A percentile compares a stretch with the other conserved stretches of the same genome.
Evolutionary conservation across 1,140 invertebrate species (phyloP).

Genomic region (Drosophila mayri): DNA sequence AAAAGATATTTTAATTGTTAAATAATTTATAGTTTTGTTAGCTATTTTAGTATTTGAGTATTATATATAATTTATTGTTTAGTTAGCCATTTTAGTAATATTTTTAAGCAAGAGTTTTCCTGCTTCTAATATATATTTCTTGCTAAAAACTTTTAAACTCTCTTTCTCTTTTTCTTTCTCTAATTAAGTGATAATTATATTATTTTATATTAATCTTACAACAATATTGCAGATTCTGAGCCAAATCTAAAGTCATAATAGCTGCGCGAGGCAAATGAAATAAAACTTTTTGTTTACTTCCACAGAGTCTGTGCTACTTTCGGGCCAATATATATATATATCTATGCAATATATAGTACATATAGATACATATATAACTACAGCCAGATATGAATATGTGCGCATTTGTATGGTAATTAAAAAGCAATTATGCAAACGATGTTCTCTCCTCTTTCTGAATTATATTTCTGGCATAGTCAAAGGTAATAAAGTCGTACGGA

Average conservation of each 20-base stretch:
- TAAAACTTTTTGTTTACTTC: conserved; percentile 59
- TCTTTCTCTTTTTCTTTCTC: too few relatives aligned
- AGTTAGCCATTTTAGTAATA: background rate
- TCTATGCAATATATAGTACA: background rate
- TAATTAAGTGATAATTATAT: conserved; percentile 3
- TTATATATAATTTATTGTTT: too few relatives aligned
- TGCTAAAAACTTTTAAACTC: background rate
- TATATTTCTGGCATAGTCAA: conserved; percentile 37
- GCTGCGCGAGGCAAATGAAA: conserved; percentile 35
- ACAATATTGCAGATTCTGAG: background rate
- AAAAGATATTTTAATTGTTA: too few relatives aligned
- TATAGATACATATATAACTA: conserved; percentile 10
- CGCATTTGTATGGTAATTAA: conserved; percentile 55
- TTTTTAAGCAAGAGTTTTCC: too few relatives aligned
- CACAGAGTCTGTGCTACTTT: conserved; percentile 47
- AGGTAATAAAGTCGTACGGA: conserved; percentile 16
- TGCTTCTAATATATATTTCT: background rate
- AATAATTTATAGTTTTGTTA: too few relatives aligned
- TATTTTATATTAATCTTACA: background rate
- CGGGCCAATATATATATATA: conserved; percentile 9
- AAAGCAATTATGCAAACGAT: conserved; percentile 73
- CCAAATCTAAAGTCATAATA: conserved; percentile 1
- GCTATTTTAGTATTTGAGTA: too few relatives aligned
- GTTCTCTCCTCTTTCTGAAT: conserved; percentile 25
- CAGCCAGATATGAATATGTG: conserved; percentile 1